Conservation (phyloP, 2,797 vertebrate genomes). For the Myiotriccus ornatus region DNA sequence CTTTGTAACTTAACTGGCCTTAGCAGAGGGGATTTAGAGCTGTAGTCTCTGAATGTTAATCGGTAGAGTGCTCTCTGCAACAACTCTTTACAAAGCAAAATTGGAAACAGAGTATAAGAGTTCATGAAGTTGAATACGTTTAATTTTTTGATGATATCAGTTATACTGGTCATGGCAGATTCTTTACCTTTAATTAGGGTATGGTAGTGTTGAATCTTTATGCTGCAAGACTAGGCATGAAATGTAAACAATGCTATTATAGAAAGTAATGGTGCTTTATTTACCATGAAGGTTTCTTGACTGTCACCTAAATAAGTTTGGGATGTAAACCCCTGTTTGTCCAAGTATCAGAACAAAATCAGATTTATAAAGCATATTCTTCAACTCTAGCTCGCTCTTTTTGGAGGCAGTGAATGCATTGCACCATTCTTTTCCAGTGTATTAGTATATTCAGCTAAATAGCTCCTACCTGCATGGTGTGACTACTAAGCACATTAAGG, state of each 20-base stretch:
- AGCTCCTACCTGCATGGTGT: conserved; percentile 20
- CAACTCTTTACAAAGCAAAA: not conserved
- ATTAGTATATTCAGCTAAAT: not conserved
- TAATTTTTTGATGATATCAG: not conserved
- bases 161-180: not conserved
- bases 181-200: not conserved
- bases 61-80: not conserved
- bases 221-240: not conserved
- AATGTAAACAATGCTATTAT: not conserved
- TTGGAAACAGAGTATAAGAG: not conserved
- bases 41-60: not conserved
- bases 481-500: not conserved
- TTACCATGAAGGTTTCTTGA: not conserved
- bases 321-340: not conserved
- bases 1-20: not conserved
- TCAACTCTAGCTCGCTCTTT: not conserved
- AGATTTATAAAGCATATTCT: not conserved
- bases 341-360: not conserved
- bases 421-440: not conserved
- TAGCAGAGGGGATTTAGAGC: not conserved
- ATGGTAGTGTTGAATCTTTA: not conserved
- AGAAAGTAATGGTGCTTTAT: not conserved
- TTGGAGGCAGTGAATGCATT: not conserved
- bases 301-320: not conserved
- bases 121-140: not conserved